These are phyloP conservation scores for Episyrphus balteatus DNA, from an alignment of 1,140 invertebrate genomes.

Conservation along the genomic window DNA sequence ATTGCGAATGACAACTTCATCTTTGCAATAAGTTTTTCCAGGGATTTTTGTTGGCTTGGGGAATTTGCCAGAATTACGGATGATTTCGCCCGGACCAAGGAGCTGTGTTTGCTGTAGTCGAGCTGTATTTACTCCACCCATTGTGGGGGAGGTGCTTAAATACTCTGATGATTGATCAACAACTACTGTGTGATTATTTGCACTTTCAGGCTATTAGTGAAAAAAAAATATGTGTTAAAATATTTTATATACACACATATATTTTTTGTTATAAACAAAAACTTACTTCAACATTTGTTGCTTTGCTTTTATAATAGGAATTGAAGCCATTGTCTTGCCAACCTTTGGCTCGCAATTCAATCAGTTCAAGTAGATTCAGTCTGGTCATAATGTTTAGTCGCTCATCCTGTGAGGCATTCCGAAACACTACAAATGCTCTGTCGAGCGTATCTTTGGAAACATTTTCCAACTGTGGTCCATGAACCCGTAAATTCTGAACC, in stretches of 20 bases:
- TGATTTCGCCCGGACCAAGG: constrained; percentile 66
- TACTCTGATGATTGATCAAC: constrained; percentile 12
- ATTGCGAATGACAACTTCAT: constrained; percentile 87
- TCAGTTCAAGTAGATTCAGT: constrained; percentile 74
- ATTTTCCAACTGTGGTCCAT: constrained; percentile 60
- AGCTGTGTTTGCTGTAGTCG: constrained; percentile 34
- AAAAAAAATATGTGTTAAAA: background rate
- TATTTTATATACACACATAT: background rate
- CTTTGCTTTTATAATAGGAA: constrained; percentile 71
- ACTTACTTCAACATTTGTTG: constrained; percentile 57
- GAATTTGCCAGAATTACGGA: constrained; percentile 80
- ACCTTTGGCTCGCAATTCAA: constrained; percentile 75
- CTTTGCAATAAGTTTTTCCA: constrained; percentile 84
- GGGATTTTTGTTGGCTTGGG: constrained; percentile 78
- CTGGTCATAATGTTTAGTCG: constrained; percentile 67
- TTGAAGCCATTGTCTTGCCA: constrained; percentile 74
- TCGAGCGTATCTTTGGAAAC: constrained; percentile 60
- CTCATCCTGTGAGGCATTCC: constrained; percentile 76
- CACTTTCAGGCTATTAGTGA: background rate
- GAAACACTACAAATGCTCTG: constrained; percentile 63
- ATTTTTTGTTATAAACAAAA: background rate
- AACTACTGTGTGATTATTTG: background rate
- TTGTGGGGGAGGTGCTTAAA: constrained; percentile 37
- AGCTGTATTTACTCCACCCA: constrained; percentile 14
- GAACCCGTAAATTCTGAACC: constrained; percentile 53